Percentiles rank a stretch among this genome's conserved stretches.
Conservation (phyloP, 2,797 vertebrate species). For the Malurus leucopterus region DNA sequence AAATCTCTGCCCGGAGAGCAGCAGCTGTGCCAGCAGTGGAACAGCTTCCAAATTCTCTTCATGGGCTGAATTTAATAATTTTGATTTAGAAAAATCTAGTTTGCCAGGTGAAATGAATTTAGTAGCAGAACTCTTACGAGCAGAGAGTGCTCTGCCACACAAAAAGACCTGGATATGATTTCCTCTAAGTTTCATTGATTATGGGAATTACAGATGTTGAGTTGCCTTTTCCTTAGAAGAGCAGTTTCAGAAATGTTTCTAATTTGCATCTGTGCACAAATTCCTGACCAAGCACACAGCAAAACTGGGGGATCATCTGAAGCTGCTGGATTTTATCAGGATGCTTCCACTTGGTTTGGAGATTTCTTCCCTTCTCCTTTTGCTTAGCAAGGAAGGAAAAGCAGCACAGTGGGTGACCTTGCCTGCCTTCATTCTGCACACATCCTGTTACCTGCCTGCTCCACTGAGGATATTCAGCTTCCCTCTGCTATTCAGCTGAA, state of each 20-base stretch:
- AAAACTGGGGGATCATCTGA: neutral
- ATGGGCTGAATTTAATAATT: neutral
- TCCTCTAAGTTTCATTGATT: conserved; percentile 13
- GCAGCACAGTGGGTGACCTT: conserved; percentile 4
- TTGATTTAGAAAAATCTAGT: conserved; percentile 10
- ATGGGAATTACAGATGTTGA: conserved; percentile 1
- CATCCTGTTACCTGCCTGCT: neutral
- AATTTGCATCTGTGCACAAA: conserved; percentile 2
- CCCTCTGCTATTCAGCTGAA: neutral
- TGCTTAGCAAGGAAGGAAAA: neutral
- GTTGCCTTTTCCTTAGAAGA: conserved; percentile 1
- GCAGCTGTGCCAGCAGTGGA: neutral
- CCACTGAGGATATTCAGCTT: neutral
- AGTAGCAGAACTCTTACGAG: neutral
- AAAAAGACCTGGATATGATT: neutral
- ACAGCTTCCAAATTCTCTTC: neutral
- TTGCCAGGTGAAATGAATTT: conserved; percentile 16
- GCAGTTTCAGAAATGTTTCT: neutral
- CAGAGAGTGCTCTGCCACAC: neutral
- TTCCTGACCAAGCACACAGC: neutral
- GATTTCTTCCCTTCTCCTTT: neutral
- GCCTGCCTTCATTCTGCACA: neutral
- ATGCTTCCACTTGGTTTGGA: neutral
- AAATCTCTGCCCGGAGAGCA: neutral
- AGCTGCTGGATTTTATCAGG: neutral